Percentiles rank a stretch among this genome's conserved stretches.
phyloP scores from a whole-genome alignment of 2,888 invertebrate genomes.

The Magallana nippona region DNA sequence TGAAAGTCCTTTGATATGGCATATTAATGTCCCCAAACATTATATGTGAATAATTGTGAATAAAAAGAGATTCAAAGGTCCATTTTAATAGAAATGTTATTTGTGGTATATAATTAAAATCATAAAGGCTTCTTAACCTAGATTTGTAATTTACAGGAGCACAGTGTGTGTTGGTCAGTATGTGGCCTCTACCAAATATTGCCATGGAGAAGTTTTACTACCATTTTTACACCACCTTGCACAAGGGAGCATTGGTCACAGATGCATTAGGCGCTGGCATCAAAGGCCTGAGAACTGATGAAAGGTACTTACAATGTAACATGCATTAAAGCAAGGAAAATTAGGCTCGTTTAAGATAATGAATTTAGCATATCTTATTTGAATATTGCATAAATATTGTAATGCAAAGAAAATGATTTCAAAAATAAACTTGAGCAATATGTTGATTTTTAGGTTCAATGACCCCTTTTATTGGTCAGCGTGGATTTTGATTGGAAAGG shows the following conservation, averaged over 20 bases:
- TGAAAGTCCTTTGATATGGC: too few species aligned
- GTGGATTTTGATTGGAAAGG: conserved; percentile 74
- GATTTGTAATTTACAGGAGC: conserved; percentile 66
- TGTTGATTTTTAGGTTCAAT: conserved; percentile 57
- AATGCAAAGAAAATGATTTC: neutral
- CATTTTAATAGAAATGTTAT: too few species aligned
- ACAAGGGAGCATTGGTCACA: conserved; percentile 65
- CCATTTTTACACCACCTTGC: conserved; percentile 72
- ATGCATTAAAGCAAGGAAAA: neutral
- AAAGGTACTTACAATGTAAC: conserved; percentile 56
- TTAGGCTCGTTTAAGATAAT: neutral
- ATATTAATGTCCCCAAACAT: too few species aligned
- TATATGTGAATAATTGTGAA: too few species aligned
- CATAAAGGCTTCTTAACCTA: too few species aligned
- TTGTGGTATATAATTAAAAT: too few species aligned
- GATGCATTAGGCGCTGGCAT: conserved; percentile 65
- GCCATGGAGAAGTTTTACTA: conserved; percentile 73
- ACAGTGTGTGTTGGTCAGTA: conserved; percentile 73
- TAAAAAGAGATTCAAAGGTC: too few species aligned
- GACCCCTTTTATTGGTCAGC: conserved; percentile 69
- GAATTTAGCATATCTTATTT: too few species aligned
- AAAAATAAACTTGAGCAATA: neutral
- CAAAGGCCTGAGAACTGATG: conserved; percentile 63
- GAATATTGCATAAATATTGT: neutral
- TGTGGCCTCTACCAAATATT: conserved; percentile 73